A percentile compares a stretch with the other conserved stretches of the same genome.
Conservation (phyloP, 1,140 invertebrate genomes). For the Phortica variegata region DNA sequence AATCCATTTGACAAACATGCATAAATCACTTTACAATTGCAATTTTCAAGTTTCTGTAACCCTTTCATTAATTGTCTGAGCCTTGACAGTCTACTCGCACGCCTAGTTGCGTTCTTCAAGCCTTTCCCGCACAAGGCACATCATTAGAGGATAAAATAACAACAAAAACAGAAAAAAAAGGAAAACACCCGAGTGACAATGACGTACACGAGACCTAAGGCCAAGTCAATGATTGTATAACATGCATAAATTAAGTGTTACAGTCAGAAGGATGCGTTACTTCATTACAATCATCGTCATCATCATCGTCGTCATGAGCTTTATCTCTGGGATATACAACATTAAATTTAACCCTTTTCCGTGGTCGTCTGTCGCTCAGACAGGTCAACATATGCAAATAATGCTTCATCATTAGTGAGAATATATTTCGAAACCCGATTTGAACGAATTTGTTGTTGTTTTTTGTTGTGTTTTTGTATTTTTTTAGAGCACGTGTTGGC, state of each 20-base stretch:
- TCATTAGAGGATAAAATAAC: too few species aligned
- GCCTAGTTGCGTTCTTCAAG: too few species aligned
- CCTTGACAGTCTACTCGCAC: too few species aligned
- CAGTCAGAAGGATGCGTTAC: constrained; percentile 37
- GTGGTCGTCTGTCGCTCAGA: constrained; percentile 2
- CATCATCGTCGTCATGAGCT: constrained; percentile 1
- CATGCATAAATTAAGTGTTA: constrained; percentile 42
- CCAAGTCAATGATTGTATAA: constrained; percentile 40
- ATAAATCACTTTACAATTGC: too few species aligned
- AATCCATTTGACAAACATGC: too few species aligned
- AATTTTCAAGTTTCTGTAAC: too few species aligned
- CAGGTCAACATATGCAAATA: constrained; percentile 41
- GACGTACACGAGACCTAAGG: too few species aligned
- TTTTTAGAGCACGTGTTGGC: constrained; percentile 29
- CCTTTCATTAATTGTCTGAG: constrained; percentile 26
- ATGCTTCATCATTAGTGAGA: constrained; percentile 46
- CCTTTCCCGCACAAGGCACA: constrained; percentile 6
- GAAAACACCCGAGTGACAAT: constrained; percentile 21
- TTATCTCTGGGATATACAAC: background rate
- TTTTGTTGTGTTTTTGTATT: too few species aligned
- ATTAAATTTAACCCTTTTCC: constrained; percentile 34
- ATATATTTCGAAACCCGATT: constrained; percentile 7
- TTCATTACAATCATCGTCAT: constrained; percentile 41
- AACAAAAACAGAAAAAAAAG: too few species aligned
- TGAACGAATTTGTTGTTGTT: constrained; percentile 5